These are phyloP conservation scores for Penaeus monodon DNA, from an alignment of 2,888 invertebrate genomes.

Conservation along the genomic window DNA sequence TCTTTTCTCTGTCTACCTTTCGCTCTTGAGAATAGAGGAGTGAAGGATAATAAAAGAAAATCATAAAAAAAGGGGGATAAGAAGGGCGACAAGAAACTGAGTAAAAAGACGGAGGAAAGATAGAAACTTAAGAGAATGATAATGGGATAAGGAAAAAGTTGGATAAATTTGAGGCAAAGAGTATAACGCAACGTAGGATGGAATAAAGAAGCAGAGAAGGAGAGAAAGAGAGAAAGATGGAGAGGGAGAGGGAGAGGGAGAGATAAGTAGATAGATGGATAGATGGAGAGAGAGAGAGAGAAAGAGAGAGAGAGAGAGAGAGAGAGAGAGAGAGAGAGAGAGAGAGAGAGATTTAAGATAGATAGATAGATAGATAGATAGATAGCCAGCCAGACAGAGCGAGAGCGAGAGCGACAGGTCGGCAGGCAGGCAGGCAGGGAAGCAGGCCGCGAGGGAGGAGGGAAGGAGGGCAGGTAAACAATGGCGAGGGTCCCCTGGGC, in stretches of 20 bases:
- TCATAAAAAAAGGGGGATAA: no score
- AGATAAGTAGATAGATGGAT: no score
- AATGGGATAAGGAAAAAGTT: background rate
- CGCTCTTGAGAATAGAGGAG: background rate
- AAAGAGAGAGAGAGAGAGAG: background rate
- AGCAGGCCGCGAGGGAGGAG: background rate
- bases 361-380: no score
- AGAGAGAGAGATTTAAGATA: background rate
- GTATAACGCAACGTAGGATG: background rate
- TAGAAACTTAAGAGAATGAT: no score
- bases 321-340: background rate
- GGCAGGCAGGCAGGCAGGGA: background rate
- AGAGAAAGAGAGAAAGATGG: conserved; percentile 5
- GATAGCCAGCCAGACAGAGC: no score
- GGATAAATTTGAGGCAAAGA: background rate
- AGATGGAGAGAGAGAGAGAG: no score
- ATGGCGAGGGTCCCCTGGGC: conserved; percentile 15
- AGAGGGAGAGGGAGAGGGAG: background rate
- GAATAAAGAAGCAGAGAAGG: background rate
- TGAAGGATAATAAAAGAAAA: no score
- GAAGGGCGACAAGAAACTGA: no score
- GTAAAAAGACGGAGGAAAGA: no score
- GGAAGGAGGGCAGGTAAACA: conserved; percentile 15
- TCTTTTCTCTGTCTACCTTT: no score
- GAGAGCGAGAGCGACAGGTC: no score